Evolutionary conservation across 2,797 vertebrate species (phyloP), one percentile per base, ranked within the genome.

Genomic region (Onychomys arenicola): DNA sequence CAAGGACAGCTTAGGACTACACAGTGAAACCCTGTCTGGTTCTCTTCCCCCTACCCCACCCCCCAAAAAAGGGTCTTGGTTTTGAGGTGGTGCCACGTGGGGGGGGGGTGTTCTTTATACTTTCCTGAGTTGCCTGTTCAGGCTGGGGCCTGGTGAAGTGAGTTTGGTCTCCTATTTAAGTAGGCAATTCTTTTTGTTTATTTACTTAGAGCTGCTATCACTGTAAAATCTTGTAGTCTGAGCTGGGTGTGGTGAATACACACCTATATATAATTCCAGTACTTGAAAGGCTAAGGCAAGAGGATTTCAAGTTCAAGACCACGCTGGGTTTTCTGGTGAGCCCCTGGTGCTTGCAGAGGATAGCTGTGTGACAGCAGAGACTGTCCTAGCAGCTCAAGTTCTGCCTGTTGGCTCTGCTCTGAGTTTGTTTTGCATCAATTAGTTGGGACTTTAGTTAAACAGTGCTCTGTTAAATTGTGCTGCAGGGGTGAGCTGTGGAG

Each of bases 201-300:
- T 95, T 91, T 84, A 17, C 37, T 81, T 59, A 71, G 73, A 89
- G 17, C 7, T 49, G 37, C 40, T n/a, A 40, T 7, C 40, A 65
- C 40, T 89, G 37, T 88, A 19, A 78, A 49, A n/a, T n/a, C 73
- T 32, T 75, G 11, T 76, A 25, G 49, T 29, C 40, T 67, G n/a
- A 71, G n/a, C 19, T 40, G 5, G 59, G 29, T 52, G 14, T 77
- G 32, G 8, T 83, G 12, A 14, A 21, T 63, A 12, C 83, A 37
- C 17, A 14, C 23, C 71, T 92, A 59, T 85, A 57, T 92, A 59
- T 85, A 57, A 76, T 92, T 27, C 27, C 7, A 92, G 91, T 46
- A 43, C n/a, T 78, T 40, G 7, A 37, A 29, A 92, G 25, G 25
- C 34, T 10, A 7, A 76, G 43, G 11, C 57, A 61, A 29, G 19